A percentile compares a stretch with the other conserved stretches of the same genome.
Evolutionary conservation across 2,797 vertebrate species (phyloP).

Genomic region (Trematomus bernacchii): DNA sequence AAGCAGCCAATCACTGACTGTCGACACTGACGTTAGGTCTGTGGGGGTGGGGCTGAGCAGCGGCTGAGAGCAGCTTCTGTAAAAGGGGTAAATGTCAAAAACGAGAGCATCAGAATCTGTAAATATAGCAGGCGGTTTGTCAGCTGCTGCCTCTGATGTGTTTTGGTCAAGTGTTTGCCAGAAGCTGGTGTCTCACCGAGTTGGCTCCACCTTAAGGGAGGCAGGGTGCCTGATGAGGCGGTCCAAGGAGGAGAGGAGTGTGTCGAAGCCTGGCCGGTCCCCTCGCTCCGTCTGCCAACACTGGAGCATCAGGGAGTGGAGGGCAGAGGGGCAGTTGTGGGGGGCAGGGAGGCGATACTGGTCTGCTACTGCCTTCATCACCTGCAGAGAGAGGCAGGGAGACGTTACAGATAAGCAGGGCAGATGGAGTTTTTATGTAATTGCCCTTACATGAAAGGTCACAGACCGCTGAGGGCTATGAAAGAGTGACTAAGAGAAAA

Average conservation of each 20-base stretch:
- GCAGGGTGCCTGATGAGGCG: conserved; percentile 87
- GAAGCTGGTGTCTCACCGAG: conserved; percentile 75
- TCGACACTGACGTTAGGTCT: conserved; percentile 83
- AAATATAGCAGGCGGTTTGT: conserved; percentile 16
- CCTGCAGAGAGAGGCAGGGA: conserved; percentile 78
- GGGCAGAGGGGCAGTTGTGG: conserved; percentile 91
- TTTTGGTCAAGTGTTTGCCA: conserved; percentile 8
- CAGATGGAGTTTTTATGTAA: conserved; percentile 37
- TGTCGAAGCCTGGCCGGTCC: conserved; percentile 91
- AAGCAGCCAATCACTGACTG: conserved; percentile 93
- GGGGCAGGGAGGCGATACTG: conserved; percentile 96
- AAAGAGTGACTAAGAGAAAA: conserved; percentile 43
- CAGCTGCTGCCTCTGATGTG: conserved; percentile 21
- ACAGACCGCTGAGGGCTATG: conserved; percentile 32
- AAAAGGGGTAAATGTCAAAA: conserved; percentile 32
- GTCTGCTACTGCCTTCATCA: conserved; percentile 96
- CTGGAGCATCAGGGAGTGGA: conserved; percentile 96
- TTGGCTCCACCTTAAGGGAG: conserved; percentile 85
- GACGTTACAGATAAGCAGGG: conserved; percentile 23
- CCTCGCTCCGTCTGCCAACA: conserved; percentile 92
- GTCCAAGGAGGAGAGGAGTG: conserved; percentile 90
- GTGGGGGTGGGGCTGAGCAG: conserved; percentile 87
- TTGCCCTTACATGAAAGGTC: conserved; percentile 59
- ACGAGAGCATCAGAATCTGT: conserved; percentile 10
- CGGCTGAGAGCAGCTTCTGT: conserved; percentile 85